phyloP scores from a whole-genome alignment of 2,888 invertebrate genomes.

The Oxytorus armatus region DNA sequence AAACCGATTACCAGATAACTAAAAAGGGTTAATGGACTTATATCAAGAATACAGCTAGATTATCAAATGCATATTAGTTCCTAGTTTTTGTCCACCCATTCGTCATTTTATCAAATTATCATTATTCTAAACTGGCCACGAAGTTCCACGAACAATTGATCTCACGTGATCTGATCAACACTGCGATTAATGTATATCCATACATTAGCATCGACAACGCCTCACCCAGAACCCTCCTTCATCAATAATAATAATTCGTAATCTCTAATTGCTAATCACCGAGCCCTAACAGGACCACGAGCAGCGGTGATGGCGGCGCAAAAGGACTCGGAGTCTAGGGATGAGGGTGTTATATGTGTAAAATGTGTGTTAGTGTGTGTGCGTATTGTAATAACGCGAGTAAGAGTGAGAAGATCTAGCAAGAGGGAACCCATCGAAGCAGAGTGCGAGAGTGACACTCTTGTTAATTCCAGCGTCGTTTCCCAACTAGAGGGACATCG shows the following conservation, averaged over 20 bases:
- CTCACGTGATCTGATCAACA: not conserved
- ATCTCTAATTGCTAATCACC: conserved; percentile 79
- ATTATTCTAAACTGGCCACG: too few relatives aligned
- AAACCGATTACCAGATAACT: too few relatives aligned
- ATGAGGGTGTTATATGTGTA: conserved; percentile 7
- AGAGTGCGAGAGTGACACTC: conserved; percentile 79
- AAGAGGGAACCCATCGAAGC: conserved; percentile 36
- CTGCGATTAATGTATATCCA: conserved; percentile 9
- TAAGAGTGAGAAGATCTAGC: conserved; percentile 59
- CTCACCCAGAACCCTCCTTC: conserved; percentile 22
- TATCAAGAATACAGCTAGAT: not conserved
- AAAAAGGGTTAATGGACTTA: too few relatives aligned
- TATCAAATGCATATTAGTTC: not conserved
- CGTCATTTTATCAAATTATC: not conserved
- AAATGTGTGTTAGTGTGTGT: not conserved
- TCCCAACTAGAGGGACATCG: conserved; percentile 70
- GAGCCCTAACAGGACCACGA: conserved; percentile 72
- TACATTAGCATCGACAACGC: conserved; percentile 17
- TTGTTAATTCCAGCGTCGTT: conserved; percentile 77
- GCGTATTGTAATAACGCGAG: conserved; percentile 36
- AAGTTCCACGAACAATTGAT: too few relatives aligned
- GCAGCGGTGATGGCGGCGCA: conserved; percentile 33
- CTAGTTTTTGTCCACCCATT: not conserved
- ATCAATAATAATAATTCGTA: conserved; percentile 76
- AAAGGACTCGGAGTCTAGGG: conserved; percentile 46